Percentiles rank a stretch among this genome's conserved stretches.
These are phyloP conservation scores for Glaucidium brasilianum DNA, from an alignment of 2,113 vertebrate species.

Conservation along the genomic window DNA sequence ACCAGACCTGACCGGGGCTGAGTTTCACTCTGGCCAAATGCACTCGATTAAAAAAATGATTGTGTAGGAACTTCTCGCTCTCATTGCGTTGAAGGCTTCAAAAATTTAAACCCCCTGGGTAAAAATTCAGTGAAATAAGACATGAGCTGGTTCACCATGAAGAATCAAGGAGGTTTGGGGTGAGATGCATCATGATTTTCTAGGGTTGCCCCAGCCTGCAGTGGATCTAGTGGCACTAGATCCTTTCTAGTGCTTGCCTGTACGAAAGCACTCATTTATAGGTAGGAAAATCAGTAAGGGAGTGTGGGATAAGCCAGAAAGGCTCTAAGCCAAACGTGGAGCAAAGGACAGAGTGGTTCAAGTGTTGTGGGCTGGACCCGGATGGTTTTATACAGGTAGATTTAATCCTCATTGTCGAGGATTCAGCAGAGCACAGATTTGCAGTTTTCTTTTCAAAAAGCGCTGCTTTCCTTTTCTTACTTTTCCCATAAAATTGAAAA, in stretches of 20 bases:
- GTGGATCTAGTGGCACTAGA: fast-evolving
- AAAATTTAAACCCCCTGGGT: neutral
- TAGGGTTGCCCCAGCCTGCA: neutral
- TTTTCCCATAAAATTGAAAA: neutral
- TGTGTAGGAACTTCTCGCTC: neutral
- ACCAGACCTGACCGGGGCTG: neutral
- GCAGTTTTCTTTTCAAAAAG: neutral
- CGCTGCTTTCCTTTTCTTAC: neutral
- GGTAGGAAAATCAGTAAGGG: neutral
- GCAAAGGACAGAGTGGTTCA: neutral
- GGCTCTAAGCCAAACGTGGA: neutral
- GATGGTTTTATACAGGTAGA: neutral
- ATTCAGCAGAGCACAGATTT: fast-evolving
- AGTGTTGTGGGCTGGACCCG: fast-evolving
- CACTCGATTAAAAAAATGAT: fast-evolving
- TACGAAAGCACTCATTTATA: neutral
- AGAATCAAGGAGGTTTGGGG: neutral
- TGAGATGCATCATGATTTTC: neutral
- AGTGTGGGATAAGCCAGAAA: fast-evolving
- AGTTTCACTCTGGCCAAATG: neutral
- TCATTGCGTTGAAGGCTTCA: neutral
- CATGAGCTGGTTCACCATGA: fast-evolving
- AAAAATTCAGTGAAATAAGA: neutral
- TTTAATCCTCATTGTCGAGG: neutral
- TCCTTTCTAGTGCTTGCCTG: neutral